Evolutionary conservation across 1,140 invertebrate genomes (phyloP).

Genomic region (Tetramorium simillimum): DNA sequence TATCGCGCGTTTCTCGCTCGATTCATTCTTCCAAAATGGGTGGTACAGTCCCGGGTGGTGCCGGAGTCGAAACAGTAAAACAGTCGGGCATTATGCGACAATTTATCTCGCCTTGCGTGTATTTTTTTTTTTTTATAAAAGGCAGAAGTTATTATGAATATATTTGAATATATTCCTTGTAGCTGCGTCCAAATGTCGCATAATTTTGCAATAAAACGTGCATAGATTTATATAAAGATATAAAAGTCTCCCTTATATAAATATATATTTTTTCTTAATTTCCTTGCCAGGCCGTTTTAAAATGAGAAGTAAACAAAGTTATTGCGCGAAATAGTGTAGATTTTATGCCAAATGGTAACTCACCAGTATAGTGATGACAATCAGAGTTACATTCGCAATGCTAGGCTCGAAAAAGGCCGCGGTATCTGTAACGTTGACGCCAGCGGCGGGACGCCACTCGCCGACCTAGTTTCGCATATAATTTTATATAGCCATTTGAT

Average conservation of each 20-base stretch:
- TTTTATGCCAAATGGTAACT: constrained; percentile 68
- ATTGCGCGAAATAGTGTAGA: neutral
- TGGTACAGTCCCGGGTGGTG: neutral
- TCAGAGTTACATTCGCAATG: constrained; percentile 88
- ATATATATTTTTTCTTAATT: neutral
- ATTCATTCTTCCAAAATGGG: constrained; percentile 27
- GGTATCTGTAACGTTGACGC: constrained; percentile 88
- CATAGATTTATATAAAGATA: neutral
- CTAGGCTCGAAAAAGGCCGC: constrained; percentile 87
- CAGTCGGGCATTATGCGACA: neutral
- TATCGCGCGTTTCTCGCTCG: constrained; percentile 1
- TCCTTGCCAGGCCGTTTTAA: neutral
- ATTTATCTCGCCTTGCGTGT: neutral
- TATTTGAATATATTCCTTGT: neutral
- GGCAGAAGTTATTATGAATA: constrained; percentile 4
- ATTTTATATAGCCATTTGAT: constrained; percentile 1
- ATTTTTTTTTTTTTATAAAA: neutral
- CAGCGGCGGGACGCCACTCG: constrained; percentile 87
- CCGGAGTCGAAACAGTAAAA: constrained; percentile 3
- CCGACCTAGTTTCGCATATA: constrained; percentile 84
- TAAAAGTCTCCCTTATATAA: neutral
- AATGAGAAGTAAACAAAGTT: neutral
- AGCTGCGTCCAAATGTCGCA: constrained; percentile 8
- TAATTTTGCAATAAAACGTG: neutral
- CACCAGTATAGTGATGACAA: constrained; percentile 90